Evolutionary conservation across 1,140 invertebrate genomes (phyloP).

Genomic region (Leptopilina clavipes): DNA sequence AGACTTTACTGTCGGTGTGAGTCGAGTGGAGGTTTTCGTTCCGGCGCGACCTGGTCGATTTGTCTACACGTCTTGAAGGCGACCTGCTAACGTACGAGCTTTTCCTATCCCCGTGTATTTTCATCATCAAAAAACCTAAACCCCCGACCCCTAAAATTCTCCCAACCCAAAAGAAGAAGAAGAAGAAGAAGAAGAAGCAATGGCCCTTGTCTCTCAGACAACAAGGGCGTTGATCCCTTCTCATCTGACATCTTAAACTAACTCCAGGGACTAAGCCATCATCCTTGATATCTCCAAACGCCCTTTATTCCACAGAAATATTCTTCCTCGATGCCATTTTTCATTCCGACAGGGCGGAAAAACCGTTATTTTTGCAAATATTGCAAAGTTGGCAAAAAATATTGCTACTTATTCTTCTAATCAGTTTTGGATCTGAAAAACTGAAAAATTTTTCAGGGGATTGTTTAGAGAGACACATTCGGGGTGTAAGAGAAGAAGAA

Average conservation of each 20-base stretch:
- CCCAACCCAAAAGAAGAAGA: not conserved
- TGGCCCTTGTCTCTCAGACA: conserved; percentile 9
- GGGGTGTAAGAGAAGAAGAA: too few relatives aligned
- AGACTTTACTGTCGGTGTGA: conserved; percentile 53
- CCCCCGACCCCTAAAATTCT: not conserved
- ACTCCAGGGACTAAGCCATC: conserved; percentile 20
- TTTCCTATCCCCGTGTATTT: conserved; percentile 40
- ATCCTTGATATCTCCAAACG: conserved; percentile 17
- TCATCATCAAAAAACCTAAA: not conserved
- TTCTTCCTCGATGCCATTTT: not conserved
- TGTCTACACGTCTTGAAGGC: conserved; percentile 58
- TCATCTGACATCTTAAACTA: conserved; percentile 23
- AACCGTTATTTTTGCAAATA: too few relatives aligned
- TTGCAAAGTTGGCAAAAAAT: too few relatives aligned
- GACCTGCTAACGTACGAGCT: conserved; percentile 53
- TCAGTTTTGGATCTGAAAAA: too few relatives aligned
- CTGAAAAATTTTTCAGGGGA: too few relatives aligned
- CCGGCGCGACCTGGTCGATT: conserved; percentile 52
- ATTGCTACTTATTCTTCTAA: not conserved
- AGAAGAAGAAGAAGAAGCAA: too few relatives aligned
- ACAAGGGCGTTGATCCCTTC: conserved; percentile 15
- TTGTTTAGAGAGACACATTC: too few relatives aligned
- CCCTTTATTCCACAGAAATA: not conserved
- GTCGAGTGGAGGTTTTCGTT: conserved; percentile 53
- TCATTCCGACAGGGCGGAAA: not conserved